Conservation (phyloP, 2,113 vertebrate genomes). For the Oryzias celebensis region DNA sequence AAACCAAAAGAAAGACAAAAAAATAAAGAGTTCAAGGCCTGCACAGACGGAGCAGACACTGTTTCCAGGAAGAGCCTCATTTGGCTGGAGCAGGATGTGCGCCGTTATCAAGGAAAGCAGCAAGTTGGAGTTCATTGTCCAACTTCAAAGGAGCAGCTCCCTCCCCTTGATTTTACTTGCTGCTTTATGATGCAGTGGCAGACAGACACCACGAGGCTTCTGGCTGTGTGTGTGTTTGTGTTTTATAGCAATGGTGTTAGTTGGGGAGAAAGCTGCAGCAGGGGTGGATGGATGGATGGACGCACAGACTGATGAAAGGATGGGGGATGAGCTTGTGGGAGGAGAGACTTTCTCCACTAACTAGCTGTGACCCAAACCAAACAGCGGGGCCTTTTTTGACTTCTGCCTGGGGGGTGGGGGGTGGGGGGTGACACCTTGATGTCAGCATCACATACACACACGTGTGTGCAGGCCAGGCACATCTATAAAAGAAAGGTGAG, state of each 20-base stretch:
- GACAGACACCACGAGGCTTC: constrained; percentile 51
- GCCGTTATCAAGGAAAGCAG: constrained; percentile 35
- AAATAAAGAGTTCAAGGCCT: background rate
- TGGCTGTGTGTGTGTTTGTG: constrained; percentile 10
- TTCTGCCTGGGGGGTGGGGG: constrained; percentile 19
- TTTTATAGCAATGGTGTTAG: constrained; percentile 7
- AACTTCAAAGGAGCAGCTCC: constrained; percentile 60
- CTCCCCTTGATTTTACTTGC: constrained; percentile 49
- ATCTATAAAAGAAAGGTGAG: constrained; percentile 15
- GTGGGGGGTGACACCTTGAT: constrained; percentile 50
- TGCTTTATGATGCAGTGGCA: constrained; percentile 60
- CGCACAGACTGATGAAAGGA: constrained; percentile 1
- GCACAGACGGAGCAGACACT: background rate
- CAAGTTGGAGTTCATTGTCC: constrained; percentile 75
- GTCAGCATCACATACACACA: constrained; percentile 20
- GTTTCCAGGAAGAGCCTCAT: constrained; percentile 22
- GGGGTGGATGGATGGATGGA: constrained; percentile 1
- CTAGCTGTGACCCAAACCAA: constrained; percentile 55
- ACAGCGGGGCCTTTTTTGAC: constrained; percentile 43
- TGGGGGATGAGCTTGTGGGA: constrained; percentile 30
- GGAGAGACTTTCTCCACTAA: constrained; percentile 48
- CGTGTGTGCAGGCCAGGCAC: constrained; percentile 7
- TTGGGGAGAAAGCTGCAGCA: constrained; percentile 1
- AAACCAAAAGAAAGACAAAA: background rate
- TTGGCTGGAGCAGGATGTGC: constrained; percentile 20